Conservation (phyloP, 2,888 invertebrate species). For the Teleogryllus oceanicus region DNA sequence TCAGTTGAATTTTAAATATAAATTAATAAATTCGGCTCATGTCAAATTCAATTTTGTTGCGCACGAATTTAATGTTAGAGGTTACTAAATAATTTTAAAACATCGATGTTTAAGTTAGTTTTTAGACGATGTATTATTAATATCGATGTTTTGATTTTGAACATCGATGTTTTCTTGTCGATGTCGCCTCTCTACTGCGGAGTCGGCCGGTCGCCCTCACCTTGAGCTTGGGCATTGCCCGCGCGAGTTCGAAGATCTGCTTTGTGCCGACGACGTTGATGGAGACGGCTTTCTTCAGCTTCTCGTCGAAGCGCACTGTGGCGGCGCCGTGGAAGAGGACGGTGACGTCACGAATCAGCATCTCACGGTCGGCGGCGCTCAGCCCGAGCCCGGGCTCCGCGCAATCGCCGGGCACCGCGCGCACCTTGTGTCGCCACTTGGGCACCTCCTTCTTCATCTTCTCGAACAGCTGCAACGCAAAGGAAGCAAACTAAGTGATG, state of each 20-base stretch:
- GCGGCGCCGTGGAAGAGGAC: conserved; percentile 86
- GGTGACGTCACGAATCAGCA: conserved; percentile 52
- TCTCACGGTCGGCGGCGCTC: conserved; percentile 54
- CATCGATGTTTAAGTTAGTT: no score
- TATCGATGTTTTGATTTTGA: no score
- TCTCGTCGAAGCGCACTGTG: conserved; percentile 85
- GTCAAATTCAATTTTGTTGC: no score
- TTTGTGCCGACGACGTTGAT: conserved; percentile 78
- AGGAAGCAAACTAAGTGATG: no score
- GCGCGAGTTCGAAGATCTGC: conserved; percentile 68
- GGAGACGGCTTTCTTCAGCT: conserved; percentile 67
- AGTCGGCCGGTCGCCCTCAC: conserved; percentile 45
- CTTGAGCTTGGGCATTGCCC: conserved; percentile 67
- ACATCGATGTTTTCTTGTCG: no score
- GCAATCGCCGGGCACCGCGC: conserved; percentile 59
- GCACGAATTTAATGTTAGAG: no score
- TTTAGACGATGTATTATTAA: no score
- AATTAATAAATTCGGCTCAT: no score
- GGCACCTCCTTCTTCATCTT: conserved; percentile 55
- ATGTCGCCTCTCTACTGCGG: no score
- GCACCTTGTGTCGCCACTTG: conserved; percentile 59
- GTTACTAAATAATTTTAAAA: no score
- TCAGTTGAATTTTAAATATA: no score
- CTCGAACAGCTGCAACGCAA: conserved; percentile 53
- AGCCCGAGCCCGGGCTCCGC: conserved; percentile 59